A percentile compares a stretch with the other conserved stretches of the same genome.
Conservation (phyloP, 2,888 invertebrate genomes). For the Prenolepis imparis region DNA sequence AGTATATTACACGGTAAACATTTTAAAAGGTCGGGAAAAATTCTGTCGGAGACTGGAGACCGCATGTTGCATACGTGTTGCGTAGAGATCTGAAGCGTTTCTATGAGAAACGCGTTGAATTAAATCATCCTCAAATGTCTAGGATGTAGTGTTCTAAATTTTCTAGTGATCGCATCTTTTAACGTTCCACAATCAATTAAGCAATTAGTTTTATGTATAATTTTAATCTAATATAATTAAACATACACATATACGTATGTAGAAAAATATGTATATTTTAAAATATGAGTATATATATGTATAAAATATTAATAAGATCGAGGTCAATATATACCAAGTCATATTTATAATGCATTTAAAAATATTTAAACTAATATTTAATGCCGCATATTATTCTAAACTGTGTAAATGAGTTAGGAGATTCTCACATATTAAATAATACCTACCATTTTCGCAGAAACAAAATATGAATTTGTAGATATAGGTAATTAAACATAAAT, state of each 20-base stretch:
- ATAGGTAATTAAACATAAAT: neutral
- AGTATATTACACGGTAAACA: slow-evolving; percentile 43
- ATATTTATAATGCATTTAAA: slow-evolving; percentile 12
- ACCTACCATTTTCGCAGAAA: neutral
- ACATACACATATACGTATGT: neutral
- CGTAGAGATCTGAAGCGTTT: neutral
- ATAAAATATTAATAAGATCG: neutral
- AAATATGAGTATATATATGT: neutral
- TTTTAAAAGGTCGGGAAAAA: slow-evolving; percentile 24
- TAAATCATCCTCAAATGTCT: neutral
- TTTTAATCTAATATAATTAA: neutral
- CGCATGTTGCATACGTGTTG: neutral
- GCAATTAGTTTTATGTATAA: neutral
- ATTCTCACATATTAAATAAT: neutral
- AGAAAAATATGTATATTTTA: neutral
- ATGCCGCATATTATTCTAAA: neutral
- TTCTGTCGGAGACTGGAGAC: neutral
- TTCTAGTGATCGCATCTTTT: neutral
- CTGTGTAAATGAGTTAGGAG: neutral
- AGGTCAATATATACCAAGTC: neutral
- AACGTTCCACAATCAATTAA: neutral
- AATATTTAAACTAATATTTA: slow-evolving; percentile 14
- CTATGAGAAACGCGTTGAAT: neutral
- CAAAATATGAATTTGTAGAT: neutral
- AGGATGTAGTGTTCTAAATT: neutral